Conservation (phyloP, 2,113 vertebrate genomes). For the Tachycineta bicolor region DNA sequence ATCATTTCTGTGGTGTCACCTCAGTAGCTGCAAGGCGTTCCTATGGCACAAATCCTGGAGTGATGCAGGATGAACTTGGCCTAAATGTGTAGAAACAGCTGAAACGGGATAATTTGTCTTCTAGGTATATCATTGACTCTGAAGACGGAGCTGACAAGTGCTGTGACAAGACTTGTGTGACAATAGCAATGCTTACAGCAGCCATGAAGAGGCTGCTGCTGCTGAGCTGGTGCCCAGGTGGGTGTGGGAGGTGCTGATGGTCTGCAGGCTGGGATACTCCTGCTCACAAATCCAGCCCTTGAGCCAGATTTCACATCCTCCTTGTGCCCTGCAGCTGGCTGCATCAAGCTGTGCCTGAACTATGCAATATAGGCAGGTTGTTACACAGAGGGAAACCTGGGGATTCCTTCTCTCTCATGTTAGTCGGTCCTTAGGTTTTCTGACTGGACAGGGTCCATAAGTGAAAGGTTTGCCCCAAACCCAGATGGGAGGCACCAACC, state of each 20-base stretch:
- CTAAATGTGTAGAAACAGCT: not conserved
- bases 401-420: not conserved
- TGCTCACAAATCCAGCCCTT: not conserved
- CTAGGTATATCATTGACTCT: not conserved
- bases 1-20: not conserved
- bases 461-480: not conserved
- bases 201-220: not conserved
- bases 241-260: not conserved
- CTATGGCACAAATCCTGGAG: not conserved
- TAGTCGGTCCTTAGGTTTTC: not conserved
- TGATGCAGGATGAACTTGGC: not conserved
- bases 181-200: not conserved
- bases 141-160: not conserved
- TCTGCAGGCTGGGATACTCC: not conserved
- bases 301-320: not conserved
- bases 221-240: not conserved
- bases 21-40: not conserved
- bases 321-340: not conserved
- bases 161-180: not conserved
- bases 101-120: not conserved
- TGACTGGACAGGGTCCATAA: not conserved
- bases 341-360: not conserved
- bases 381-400: not conserved
- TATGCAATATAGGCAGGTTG: fast-evolving
- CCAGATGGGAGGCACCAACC: not conserved